A percentile compares a stretch with the other conserved stretches of the same genome.
These are phyloP conservation scores for Sminthurides aquaticus DNA, from an alignment of 2,888 invertebrate species.

Conservation along the genomic window DNA sequence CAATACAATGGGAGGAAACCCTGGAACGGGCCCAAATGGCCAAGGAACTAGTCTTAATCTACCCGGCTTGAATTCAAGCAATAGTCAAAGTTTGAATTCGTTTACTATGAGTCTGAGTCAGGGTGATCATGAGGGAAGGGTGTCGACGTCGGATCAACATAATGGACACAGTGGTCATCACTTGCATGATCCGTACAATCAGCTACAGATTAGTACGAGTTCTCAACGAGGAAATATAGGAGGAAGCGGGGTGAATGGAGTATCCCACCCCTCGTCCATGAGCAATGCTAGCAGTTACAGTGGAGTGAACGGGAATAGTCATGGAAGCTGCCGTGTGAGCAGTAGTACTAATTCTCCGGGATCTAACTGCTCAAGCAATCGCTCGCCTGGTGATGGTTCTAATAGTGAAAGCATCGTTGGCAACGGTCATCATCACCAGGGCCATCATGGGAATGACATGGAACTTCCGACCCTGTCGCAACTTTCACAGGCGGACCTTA, in stretches of 20 bases:
- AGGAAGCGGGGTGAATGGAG: not conserved
- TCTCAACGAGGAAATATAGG: not conserved
- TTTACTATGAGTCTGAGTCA: conserved; percentile 15
- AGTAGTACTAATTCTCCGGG: not conserved
- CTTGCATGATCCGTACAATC: conserved; percentile 12
- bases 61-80: conserved; percentile 20
- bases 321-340: conserved; percentile 8
- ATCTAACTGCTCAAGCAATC: conserved; percentile 6
- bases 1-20: conserved; percentile 12
- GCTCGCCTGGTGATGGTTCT: not conserved
- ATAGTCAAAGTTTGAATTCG: conserved; percentile 22
- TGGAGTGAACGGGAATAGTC: conserved; percentile 19
- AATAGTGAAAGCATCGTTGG: not conserved
- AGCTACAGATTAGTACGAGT: conserved; percentile 14
- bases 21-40: conserved; percentile 9
- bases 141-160: conserved; percentile 9
- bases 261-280: not conserved
- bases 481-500: conserved; percentile 63
- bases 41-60: conserved; percentile 21
- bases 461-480: conserved; percentile 54
- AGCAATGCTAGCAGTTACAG: conserved; percentile 17
- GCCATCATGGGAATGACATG: conserved; percentile 14
- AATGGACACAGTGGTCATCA: conserved; percentile 12
- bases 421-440: conserved; percentile 1
- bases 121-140: conserved; percentile 14